Evolutionary conservation across 2,113 vertebrate genomes (phyloP), one percentile per base, ranked within the genome.

Genomic region (Oryzias javanicus): DNA sequence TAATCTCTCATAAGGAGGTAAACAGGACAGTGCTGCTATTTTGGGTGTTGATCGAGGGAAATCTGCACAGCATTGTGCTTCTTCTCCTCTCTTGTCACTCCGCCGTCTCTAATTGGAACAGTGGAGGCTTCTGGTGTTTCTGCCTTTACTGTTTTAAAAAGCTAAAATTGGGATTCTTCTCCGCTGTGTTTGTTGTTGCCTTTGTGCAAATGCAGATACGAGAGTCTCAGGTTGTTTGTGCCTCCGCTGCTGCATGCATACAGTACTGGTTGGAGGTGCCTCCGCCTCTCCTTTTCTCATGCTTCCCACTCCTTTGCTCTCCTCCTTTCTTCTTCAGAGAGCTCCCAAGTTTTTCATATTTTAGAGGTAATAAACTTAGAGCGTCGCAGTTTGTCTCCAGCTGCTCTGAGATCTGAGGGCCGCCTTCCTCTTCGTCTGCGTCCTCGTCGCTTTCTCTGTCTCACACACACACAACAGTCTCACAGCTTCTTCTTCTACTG

Each of bases 361-460:
- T 73, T 78, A 63, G 68, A 79, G 59, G 78, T 80, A 81, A 87
- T 85, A 81, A 70, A 85, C 76, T 73, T 85, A 53, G 68, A 60
- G 70, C 73, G 83, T 79, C 25, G 54, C 75, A 64, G 55, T 71
- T 56, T 67, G 71, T 81, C 67, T 82, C 60, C 67, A 72, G 78
- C 80, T 76, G 78, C 78, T 65, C 65, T 58, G 70, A 77, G 67
- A 76, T 84, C 64, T 82, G 68, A 83, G 67, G 56, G 60, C 55
- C 82, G 69, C 55, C 51, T 71, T 52, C 78, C 64, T 75, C 47
- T 67, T 76, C 42, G 59, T 73, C 60, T 50, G 35, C 15, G 50
- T 66, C 49, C 19, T 55, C 66, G 42, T 58, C 58, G 73, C 54
- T 46, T 55, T 78, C 53, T 58, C 18, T 51, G 19, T 17, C 58